A percentile compares a stretch with the other conserved stretches of the same genome.
These are phyloP conservation scores for Acipenser oxyrinchus DNA, from an alignment of 2,797 vertebrate genomes.

Conservation along the genomic window DNA sequence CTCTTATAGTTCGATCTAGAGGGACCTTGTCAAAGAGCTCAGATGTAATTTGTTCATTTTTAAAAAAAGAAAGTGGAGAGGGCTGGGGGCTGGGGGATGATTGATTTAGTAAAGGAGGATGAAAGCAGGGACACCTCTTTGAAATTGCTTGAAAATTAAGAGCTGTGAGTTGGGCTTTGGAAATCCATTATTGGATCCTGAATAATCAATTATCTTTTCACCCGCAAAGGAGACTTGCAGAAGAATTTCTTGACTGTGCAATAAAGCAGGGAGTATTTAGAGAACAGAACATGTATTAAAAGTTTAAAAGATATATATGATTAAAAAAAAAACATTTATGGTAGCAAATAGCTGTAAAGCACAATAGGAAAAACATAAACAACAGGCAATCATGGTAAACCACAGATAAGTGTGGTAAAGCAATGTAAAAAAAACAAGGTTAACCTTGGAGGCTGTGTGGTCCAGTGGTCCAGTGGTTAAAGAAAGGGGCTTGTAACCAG, in stretches of 20 bases:
- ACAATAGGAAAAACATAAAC: no score
- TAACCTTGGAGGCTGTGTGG: no score
- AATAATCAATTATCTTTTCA: constrained; percentile 31
- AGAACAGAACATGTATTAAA: neutral
- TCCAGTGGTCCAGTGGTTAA: no score
- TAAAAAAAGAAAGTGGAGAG: constrained; percentile 8
- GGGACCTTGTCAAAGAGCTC: constrained; percentile 10
- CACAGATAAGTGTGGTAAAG: no score
- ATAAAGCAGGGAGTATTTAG: neutral
- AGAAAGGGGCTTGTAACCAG: no score
- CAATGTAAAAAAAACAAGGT: no score
- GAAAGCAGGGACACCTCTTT: constrained; percentile 20
- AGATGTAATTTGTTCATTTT: constrained; percentile 24
- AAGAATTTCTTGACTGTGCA: neutral
- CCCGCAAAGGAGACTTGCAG: neutral
- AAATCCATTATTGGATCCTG: constrained; percentile 32
- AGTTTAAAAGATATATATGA: no score
- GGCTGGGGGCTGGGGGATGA: constrained; percentile 7
- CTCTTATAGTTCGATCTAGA: neutral
- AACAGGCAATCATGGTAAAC: no score
- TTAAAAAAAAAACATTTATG: no score
- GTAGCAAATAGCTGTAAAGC: no score
- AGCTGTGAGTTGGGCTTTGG: constrained; percentile 21
- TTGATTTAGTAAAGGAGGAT: constrained; percentile 23
- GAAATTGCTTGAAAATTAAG: constrained; percentile 49